These are phyloP conservation scores for Meles meles DNA, from an alignment of 2,113 vertebrate species.

Conservation along the genomic window DNA sequence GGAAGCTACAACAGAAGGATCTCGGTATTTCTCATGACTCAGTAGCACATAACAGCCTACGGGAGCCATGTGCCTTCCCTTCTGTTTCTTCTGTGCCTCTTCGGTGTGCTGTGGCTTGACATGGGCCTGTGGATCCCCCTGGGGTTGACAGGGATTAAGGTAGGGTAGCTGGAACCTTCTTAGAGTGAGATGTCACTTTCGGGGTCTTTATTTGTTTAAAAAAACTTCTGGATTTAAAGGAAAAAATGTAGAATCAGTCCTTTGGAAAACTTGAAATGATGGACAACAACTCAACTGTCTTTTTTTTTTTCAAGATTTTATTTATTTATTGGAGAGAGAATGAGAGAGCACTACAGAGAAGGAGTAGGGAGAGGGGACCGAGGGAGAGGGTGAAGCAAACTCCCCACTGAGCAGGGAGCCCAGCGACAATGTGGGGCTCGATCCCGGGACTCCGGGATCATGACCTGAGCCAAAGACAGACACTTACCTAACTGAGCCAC, in stretches of 20 bases:
- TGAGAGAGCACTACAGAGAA: background rate
- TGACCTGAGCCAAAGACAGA: background rate
- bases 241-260: background rate
- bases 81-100: background rate
- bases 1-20: background rate
- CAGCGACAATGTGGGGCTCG: background rate
- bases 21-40: slow-evolving; percentile 36
- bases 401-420: background rate
- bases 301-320: background rate
- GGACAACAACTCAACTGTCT: background rate
- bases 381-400: background rate
- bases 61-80: background rate
- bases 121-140: background rate
- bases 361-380: background rate
- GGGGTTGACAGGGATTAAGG: background rate
- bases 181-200: background rate
- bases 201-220: background rate
- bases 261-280: slow-evolving; percentile 7
- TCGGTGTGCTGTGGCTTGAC: background rate
- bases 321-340: background rate
- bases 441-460: background rate
- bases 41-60: background rate
- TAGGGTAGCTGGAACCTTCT: background rate
- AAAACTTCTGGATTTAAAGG: background rate
- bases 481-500: background rate